Evolutionary conservation across 2,888 invertebrate species (phyloP).

Genomic region (Drosophila buzzatii): DNA sequence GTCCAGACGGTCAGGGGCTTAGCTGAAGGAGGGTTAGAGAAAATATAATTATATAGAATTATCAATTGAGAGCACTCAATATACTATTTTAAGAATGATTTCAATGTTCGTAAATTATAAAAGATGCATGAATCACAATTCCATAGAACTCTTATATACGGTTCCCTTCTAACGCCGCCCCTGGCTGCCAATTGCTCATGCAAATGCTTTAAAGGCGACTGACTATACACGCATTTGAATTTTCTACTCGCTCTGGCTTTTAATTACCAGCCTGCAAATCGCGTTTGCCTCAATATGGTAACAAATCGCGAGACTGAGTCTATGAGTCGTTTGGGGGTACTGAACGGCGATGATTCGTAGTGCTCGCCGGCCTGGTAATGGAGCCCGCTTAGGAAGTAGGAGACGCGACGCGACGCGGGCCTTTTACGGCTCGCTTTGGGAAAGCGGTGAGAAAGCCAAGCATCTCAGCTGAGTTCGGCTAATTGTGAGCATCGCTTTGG

Average conservation of each 20-base stretch:
- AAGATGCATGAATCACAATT: not conserved
- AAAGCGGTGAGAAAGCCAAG: constrained; percentile 75
- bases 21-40: constrained; percentile 15
- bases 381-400: constrained; percentile 67
- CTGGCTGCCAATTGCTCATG: constrained; percentile 59
- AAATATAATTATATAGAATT: not conserved
- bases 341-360: constrained; percentile 21
- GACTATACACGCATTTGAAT: constrained; percentile 40
- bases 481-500: constrained; percentile 76
- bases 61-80: not conserved
- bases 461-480: constrained; percentile 42
- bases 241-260: constrained; percentile 64
- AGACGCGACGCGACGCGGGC: constrained; percentile 51
- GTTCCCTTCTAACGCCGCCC: constrained; percentile 15
- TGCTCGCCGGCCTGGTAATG: constrained; percentile 26
- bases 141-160: not conserved
- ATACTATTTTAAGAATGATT: not conserved
- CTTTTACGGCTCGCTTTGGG: constrained; percentile 71
- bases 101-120: too few relatives aligned
- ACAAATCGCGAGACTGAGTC: constrained; percentile 56
- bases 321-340: constrained; percentile 35
- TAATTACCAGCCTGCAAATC: constrained; percentile 76
- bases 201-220: constrained; percentile 65
- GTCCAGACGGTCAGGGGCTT: constrained; percentile 32
- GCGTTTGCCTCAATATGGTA: constrained; percentile 75